phyloP scores from a whole-genome alignment of 1,140 invertebrate species.

The Sminthurides bifidus region DNA sequence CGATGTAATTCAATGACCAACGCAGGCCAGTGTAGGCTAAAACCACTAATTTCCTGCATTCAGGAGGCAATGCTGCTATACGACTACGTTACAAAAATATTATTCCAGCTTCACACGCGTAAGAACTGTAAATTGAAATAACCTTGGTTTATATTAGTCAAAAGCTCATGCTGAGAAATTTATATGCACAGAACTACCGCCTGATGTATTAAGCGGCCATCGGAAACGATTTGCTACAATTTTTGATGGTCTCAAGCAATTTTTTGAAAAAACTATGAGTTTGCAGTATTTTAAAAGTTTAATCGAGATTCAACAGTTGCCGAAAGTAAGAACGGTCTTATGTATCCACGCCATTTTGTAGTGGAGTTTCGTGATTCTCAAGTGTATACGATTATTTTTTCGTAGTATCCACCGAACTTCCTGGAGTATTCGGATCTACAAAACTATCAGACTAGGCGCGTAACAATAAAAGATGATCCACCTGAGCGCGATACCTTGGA shows the following conservation, averaged over 20 bases:
- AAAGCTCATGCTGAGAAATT: not conserved
- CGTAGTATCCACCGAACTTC: constrained; percentile 85
- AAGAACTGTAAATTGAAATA: constrained; percentile 31
- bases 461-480: constrained; percentile 31
- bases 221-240: constrained; percentile 79
- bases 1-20: constrained; percentile 94
- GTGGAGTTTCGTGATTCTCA: no score
- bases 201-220: constrained; percentile 82
- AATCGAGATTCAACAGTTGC: constrained; percentile 82
- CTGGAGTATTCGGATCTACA: constrained; percentile 80
- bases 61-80: constrained; percentile 93
- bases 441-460: constrained; percentile 68
- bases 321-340: constrained; percentile 52
- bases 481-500: constrained; percentile 31
- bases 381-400: no score
- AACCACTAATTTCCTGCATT: constrained; percentile 93
- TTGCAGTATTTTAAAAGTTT: constrained; percentile 96
- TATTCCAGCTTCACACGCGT: constrained; percentile 86
- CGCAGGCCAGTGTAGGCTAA: constrained; percentile 87
- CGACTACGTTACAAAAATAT: constrained; percentile 88
- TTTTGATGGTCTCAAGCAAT: constrained; percentile 77
- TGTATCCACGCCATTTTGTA: no score
- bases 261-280: constrained; percentile 84
- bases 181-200: constrained; percentile 53
- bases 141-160: not conserved